Evolutionary conservation across 2,113 vertebrate species (phyloP).

Genomic region (Cygnus atratus): DNA sequence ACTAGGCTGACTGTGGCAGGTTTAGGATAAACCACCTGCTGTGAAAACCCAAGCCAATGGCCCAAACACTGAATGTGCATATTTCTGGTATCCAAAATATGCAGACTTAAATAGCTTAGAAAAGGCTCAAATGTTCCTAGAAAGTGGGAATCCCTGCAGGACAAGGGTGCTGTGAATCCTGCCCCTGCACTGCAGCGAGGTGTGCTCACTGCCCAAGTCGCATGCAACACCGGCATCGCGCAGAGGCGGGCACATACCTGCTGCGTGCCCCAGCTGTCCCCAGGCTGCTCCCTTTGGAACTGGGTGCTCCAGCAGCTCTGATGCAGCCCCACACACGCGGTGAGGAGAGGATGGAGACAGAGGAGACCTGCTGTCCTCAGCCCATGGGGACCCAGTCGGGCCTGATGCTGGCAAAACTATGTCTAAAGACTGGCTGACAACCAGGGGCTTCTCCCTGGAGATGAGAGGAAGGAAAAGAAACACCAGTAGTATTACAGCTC

Average conservation of each 20-base stretch:
- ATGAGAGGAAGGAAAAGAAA: neutral
- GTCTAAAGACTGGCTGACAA: neutral
- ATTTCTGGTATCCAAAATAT: neutral
- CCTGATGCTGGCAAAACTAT: neutral
- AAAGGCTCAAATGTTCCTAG: neutral
- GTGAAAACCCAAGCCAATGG: neutral
- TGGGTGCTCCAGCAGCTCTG: neutral
- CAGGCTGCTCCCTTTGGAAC: neutral
- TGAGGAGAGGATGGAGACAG: neutral
- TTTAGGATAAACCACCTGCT: neutral
- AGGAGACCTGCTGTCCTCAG: neutral
- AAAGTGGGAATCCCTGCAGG: neutral
- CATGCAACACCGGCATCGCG: accelerated
- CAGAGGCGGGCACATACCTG: accelerated
- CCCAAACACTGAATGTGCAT: neutral
- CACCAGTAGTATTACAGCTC: neutral
- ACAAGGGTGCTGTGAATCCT: neutral
- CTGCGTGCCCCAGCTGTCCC: neutral
- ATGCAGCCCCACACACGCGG: accelerated
- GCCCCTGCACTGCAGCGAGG: accelerated
- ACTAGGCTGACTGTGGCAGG: neutral
- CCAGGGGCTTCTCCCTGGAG: neutral
- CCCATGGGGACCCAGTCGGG: neutral
- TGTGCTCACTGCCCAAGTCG: neutral
- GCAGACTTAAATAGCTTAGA: constrained; percentile 23